Base-by-base conservation (phyloP, 2,113 vertebrate species). In the Butorides virescens region DNA sequence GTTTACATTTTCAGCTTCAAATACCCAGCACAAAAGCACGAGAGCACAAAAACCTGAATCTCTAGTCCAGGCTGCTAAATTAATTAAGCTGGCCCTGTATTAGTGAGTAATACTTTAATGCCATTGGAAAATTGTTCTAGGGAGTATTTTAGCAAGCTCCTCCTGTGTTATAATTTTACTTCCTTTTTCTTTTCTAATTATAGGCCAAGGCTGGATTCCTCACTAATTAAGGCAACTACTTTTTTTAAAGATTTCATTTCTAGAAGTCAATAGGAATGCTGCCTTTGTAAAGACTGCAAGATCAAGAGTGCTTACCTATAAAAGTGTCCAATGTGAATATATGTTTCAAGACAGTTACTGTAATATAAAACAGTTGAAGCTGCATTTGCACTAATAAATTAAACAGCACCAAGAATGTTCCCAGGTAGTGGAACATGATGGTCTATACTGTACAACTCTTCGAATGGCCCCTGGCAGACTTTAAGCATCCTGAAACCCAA, bases 1-100 rank as follows among this genome's bases (percentile, higher is more conserved):
- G 77, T 92, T 96, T 92, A 88, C 55, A 90, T 93, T 85, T 97
- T 94, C 92, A 92, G 89, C 95, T 97, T 97, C 96, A 92, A 92
- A 96, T 88, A 92, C 22, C 52, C 81, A 65, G 72, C 75, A 96
- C 80, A 97, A 97, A 97, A 97, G 96, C 96, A 65, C 3, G 3
- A 81, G 87, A 92, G 80, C 53, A 90, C 90, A 95, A 92, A 95
- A 97, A 90, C 74, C 90, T 78, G 92, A 95, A 65, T 92, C 82
- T 86, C 92, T 77, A 81, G 61, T 88, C 72, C 81, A 84, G 73
- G 65, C 83, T 94, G 80, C 56, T 90, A 95, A 88, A 94, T 88
- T 93, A 97, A 96, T 95, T 95, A 91, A 95, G 90, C 62, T 84
- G 68, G 52, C 34, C 52, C 32, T 1, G 3, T 86, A 83, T 80